These are phyloP conservation scores for Drosophila athabasca DNA, from an alignment of 1,140 invertebrate species.

Conservation along the genomic window DNA sequence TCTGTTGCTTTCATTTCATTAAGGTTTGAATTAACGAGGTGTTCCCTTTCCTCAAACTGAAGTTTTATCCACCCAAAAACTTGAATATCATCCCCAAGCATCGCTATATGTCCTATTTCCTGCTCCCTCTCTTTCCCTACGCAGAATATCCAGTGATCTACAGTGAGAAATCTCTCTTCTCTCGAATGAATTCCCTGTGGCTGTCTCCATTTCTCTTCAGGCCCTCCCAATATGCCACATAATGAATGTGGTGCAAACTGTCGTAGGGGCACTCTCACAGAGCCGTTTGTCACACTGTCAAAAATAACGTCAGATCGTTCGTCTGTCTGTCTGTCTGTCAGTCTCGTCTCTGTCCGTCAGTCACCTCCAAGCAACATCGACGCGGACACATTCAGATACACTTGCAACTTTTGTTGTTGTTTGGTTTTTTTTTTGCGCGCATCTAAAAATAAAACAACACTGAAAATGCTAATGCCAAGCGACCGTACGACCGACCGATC, in stretches of 20 bases:
- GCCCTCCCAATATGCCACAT: no score
- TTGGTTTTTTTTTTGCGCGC: slow-evolving; percentile 67
- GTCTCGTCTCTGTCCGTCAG: slow-evolving; percentile 29
- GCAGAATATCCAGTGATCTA: no score
- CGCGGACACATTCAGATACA: slow-evolving; percentile 42
- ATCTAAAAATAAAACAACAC: slow-evolving; percentile 65
- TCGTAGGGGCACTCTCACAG: slow-evolving; percentile 40
- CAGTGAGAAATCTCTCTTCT: no score
- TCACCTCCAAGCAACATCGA: slow-evolving; percentile 50
- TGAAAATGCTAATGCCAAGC: slow-evolving; percentile 56
- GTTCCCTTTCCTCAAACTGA: no score
- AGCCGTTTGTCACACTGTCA: slow-evolving; percentile 62
- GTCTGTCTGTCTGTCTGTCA: slow-evolving; percentile 12
- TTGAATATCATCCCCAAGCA: no score
- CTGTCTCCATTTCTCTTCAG: no score
- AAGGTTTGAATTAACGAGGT: neutral
- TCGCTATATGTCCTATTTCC: no score
- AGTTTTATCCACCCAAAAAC: no score
- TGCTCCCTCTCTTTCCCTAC: no score
- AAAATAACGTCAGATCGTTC: slow-evolving; percentile 51
- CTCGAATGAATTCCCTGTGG: no score
- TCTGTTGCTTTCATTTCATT: slow-evolving; percentile 5
- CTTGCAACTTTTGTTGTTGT: slow-evolving; percentile 63
- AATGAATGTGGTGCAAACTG: slow-evolving; percentile 31
- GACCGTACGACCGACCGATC: slow-evolving; percentile 52